Evolutionary conservation across 2,888 invertebrate genomes (phyloP).

Genomic region (Hirtodrosophila alboralis): DNA sequence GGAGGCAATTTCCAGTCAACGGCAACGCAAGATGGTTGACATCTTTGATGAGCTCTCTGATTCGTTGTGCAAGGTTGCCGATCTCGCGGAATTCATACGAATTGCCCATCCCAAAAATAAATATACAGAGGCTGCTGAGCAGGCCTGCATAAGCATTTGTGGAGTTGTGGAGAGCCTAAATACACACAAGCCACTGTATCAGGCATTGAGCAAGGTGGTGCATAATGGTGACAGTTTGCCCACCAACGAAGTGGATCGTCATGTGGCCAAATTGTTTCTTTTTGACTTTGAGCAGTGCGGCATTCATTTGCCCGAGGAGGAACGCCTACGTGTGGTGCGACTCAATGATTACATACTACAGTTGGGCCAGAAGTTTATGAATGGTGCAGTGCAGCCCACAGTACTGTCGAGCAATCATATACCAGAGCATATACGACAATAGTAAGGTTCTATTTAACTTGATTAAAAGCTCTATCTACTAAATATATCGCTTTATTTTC

Average conservation of each 20-base stretch:
- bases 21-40: conserved; percentile 92
- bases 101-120: conserved; percentile 93
- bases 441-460: conserved; percentile 87
- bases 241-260: conserved; percentile 90
- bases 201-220: conserved; percentile 89
- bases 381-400: conserved; percentile 89
- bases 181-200: conserved; percentile 93
- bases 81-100: conserved; percentile 97
- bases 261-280: conserved; percentile 94
- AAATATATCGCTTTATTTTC: not conserved
- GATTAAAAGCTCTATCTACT: not conserved
- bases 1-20: conserved; percentile 88
- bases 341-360: conserved; percentile 94
- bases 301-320: conserved; percentile 93
- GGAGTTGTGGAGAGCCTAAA: conserved; percentile 97
- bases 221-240: conserved; percentile 88
- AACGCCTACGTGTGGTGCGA: conserved; percentile 90
- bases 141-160: conserved; percentile 94
- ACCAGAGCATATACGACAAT: conserved; percentile 89
- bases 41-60: conserved; percentile 98
- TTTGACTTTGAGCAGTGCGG: conserved; percentile 99
- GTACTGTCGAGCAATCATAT: conserved; percentile 87
- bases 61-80: conserved; percentile 97
- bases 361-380: conserved; percentile 93
- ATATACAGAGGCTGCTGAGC: conserved; percentile 93